These are phyloP conservation scores for Malthinus seriepunctatus DNA, from an alignment of 2,888 invertebrate species.

Conservation along the genomic window DNA sequence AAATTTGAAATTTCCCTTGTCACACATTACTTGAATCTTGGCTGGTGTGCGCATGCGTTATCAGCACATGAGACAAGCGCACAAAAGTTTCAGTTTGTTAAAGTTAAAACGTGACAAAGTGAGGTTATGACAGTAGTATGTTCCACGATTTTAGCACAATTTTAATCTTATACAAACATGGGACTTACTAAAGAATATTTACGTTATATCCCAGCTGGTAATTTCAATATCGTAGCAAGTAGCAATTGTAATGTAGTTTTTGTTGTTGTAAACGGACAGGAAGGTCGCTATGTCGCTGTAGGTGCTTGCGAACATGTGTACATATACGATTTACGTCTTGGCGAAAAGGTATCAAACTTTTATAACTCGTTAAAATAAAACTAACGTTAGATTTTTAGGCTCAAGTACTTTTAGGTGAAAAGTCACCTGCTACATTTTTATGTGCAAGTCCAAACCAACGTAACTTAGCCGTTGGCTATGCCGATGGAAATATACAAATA, in stretches of 20 bases:
- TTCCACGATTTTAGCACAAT: no score
- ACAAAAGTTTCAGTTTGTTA: no score
- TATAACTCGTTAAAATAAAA: not conserved
- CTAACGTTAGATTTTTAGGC: conserved; percentile 58
- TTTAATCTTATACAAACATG: conserved; percentile 65
- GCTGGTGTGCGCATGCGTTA: no score
- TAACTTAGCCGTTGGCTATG: conserved; percentile 88
- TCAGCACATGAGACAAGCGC: no score
- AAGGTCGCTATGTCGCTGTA: conserved; percentile 85
- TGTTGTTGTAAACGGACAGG: conserved; percentile 74
- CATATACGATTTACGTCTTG: conserved; percentile 90
- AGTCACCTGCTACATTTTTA: conserved; percentile 76
- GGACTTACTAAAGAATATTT: conserved; percentile 94
- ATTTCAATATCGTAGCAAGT: conserved; percentile 87
- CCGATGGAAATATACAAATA: conserved; percentile 84
- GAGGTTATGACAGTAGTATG: no score
- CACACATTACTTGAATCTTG: no score
- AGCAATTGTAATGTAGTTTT: conserved; percentile 79
- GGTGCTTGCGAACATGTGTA: conserved; percentile 92
- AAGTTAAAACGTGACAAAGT: no score
- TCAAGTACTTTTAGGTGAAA: conserved; percentile 78
- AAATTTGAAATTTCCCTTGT: no score
- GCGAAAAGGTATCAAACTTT: conserved; percentile 67
- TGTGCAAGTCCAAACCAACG: conserved; percentile 75
- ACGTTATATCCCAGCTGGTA: conserved; percentile 80